A percentile compares a stretch with the other conserved stretches of the same genome.
Conservation (phyloP, 2,888 invertebrate species). For the Tyria jacobaeae region DNA sequence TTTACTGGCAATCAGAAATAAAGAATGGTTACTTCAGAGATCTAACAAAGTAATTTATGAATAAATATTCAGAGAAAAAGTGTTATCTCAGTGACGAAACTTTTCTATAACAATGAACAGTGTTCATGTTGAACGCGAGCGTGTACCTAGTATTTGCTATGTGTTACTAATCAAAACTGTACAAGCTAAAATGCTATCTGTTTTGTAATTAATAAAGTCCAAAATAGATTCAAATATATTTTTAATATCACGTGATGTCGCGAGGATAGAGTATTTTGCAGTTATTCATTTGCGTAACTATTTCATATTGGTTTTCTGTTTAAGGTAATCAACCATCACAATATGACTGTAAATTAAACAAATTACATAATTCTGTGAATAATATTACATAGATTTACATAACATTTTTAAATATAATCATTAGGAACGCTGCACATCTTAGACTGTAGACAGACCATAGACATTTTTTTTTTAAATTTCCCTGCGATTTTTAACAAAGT, state of each 20-base stretch:
- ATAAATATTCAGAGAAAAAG: not conserved
- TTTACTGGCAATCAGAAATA: not conserved
- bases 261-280: conserved; percentile 7
- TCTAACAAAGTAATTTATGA: not conserved
- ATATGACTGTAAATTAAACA: not conserved
- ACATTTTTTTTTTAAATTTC: too few relatives aligned
- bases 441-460: too few relatives aligned
- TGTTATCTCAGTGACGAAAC: conserved; percentile 1
- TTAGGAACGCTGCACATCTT: too few relatives aligned
- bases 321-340: not conserved
- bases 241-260: not conserved
- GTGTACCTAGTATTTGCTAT: conserved; percentile 1
- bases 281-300: not conserved
- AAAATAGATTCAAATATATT: not conserved
- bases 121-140: not conserved
- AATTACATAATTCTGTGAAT: not conserved
- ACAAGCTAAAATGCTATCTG: not conserved
- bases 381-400: too few relatives aligned
- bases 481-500: too few relatives aligned
- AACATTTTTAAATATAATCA: too few relatives aligned
- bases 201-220: not conserved
- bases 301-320: not conserved
- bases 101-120: conserved; percentile 1
- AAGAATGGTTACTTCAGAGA: not conserved
- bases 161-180: conserved; percentile 9